Base-by-base conservation (phyloP, 2,797 vertebrate species). In the Squalus acanthias region DNA sequence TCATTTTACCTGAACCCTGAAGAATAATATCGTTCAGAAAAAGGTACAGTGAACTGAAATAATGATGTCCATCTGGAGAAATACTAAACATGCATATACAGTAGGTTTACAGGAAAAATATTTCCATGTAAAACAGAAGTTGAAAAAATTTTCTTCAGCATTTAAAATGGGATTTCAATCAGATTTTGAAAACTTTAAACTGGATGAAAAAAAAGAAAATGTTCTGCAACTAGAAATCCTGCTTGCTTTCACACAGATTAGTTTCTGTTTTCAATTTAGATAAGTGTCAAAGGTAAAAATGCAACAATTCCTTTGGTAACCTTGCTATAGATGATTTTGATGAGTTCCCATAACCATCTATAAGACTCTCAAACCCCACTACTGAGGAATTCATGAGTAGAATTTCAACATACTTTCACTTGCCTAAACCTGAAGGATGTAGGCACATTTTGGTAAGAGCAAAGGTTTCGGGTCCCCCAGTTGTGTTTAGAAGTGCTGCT, bases 201-300 rank as follows among this genome's bases (percentile, higher is more conserved):
- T 29, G 70, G 69, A 72, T 95, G 24, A 53, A 46, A 9, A 39
- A 4, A 22, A 69, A 39, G 60, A 20, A 65, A 95, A 57, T 95
- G 29, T 50, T 76, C 13, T 76, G 3, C 26, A 53, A n/a, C 17
- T 95, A 57, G 46, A 76, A 57, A 22, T 57, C 53, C 94, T 57
- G 4, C 29, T 50, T 50, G 1, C 24, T 76, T 33, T 76, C 29
- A 60, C 50, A 95, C 70, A 95, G 29, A 76, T 60, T 74, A 29
- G 53, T 74, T 57, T 72, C 94, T 95, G 67, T 26, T 95, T 95
- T 95, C 69, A 95, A 74, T 74, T 57, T 95, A 76, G 29, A 33
- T 57, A 5, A 9, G 8, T 95, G 94, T 95, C 70, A 95, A 76
- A n/a, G 53, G 29, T 76, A 76, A 13, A 76, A 22, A 95, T 76